Conservation (phyloP, 2,888 invertebrate genomes). For the Lissonota sp. region DNA sequence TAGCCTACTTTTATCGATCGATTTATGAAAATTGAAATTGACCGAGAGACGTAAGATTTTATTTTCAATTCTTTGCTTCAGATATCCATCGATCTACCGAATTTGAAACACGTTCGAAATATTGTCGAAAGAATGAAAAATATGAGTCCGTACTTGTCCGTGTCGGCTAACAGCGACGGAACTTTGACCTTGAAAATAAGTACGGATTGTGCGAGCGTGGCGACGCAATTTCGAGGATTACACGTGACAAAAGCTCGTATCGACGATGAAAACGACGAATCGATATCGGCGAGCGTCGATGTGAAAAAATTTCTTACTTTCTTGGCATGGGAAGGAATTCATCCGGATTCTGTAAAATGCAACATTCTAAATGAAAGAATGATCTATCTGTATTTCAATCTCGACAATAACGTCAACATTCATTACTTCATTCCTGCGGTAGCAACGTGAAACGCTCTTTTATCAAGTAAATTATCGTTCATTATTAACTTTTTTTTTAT, state of each 20-base stretch:
- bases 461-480: constrained; percentile 1
- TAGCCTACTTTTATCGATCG: too few species aligned
- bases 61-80: constrained; percentile 79
- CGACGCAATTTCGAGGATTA: constrained; percentile 92
- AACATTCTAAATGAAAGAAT: constrained; percentile 91
- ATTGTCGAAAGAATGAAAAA: constrained; percentile 94
- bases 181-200: constrained; percentile 90
- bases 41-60: not conserved
- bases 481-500: constrained; percentile 36
- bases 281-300: constrained; percentile 88
- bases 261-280: constrained; percentile 84
- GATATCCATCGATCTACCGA: constrained; percentile 92
- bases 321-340: constrained; percentile 91
- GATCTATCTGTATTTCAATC: constrained; percentile 90
- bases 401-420: constrained; percentile 90
- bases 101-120: constrained; percentile 90
- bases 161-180: constrained; percentile 90
- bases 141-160: constrained; percentile 89
- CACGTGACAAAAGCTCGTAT: constrained; percentile 85
- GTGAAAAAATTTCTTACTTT: constrained; percentile 92
- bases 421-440: constrained; percentile 93
- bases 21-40: not conserved
- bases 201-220: constrained; percentile 92
- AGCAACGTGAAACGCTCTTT: constrained; percentile 67
- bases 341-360: constrained; percentile 90